Conservation (phyloP, 2,113 vertebrate species). For the Caranx ignobilis region DNA sequence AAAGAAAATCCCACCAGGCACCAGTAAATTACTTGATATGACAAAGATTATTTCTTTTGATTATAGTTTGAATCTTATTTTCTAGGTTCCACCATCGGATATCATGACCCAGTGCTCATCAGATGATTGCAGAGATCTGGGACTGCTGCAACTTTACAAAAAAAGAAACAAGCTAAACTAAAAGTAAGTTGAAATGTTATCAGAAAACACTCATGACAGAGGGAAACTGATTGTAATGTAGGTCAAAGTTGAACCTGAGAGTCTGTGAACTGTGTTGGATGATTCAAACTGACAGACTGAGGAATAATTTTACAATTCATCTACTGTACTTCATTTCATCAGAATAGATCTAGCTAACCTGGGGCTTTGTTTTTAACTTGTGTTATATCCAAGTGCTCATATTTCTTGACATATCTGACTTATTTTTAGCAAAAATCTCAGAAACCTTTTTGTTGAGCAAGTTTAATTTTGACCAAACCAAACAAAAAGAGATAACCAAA, state of each 20-base stretch:
- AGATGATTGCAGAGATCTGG: background rate
- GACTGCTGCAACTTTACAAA: background rate
- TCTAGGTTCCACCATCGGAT: background rate
- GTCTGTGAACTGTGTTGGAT: background rate
- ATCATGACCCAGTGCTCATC: background rate
- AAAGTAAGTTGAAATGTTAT: background rate
- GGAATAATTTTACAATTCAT: background rate
- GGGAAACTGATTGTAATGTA: background rate
- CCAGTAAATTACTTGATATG: background rate
- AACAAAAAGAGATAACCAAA: background rate
- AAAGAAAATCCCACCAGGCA: background rate
- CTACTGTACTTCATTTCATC: background rate
- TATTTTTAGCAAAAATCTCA: background rate
- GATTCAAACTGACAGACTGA: background rate
- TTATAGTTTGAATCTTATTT: background rate
- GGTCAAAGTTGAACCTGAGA: background rate
- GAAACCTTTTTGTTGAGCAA: background rate
- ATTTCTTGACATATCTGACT: background rate
- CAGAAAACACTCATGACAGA: background rate
- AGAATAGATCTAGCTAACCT: background rate
- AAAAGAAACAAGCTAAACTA: background rate
- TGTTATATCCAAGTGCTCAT: background rate
- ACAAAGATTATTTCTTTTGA: background rate
- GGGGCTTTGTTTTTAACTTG: background rate
- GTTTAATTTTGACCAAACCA: background rate